These are phyloP conservation scores for Chloroclysta siterata DNA, from an alignment of 2,888 invertebrate species.

Conservation along the genomic window DNA sequence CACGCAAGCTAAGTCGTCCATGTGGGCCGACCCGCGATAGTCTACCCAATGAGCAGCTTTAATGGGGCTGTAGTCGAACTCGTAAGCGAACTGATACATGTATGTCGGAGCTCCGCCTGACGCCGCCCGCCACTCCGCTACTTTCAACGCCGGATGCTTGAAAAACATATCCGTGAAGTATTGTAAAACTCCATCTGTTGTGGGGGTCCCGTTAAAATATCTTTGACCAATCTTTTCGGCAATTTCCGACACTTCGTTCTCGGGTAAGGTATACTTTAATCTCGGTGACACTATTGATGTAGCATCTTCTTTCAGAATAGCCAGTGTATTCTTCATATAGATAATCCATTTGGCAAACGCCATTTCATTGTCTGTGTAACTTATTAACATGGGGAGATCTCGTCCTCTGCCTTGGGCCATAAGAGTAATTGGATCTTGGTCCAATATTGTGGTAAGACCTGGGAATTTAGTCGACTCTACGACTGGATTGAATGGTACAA, in stretches of 20 bases:
- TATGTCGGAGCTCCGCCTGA: conserved; percentile 60
- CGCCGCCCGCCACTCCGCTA: conserved; percentile 43
- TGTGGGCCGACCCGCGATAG: conserved; percentile 64
- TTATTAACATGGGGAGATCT: conserved; percentile 48
- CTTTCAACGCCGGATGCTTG: conserved; percentile 48
- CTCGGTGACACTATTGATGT: conserved; percentile 35
- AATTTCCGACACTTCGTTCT: conserved; percentile 34
- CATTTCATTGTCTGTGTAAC: conserved; percentile 44
- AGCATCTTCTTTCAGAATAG: conserved; percentile 11
- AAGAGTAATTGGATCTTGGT: conserved; percentile 48
- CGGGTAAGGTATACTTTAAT: conserved; percentile 34
- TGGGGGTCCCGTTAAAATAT: conserved; percentile 43
- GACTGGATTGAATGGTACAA: conserved; percentile 48
- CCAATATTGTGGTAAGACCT: conserved; percentile 47
- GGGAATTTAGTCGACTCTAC: conserved; percentile 41
- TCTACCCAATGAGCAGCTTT: conserved; percentile 51
- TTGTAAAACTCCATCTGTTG: conserved; percentile 36
- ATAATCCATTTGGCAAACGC: conserved; percentile 25
- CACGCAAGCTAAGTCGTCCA: conserved; percentile 76
- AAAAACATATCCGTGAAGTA: conserved; percentile 43
- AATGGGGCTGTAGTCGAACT: conserved; percentile 65
- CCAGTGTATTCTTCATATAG: conserved; percentile 7
- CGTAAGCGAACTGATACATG: conserved; percentile 76
- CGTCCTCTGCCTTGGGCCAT: conserved; percentile 48
- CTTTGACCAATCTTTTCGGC: conserved; percentile 37